These are phyloP conservation scores for Galaxea fascicularis DNA, from an alignment of 92 coral and sea anemone genomes.

Conservation along the genomic window DNA sequence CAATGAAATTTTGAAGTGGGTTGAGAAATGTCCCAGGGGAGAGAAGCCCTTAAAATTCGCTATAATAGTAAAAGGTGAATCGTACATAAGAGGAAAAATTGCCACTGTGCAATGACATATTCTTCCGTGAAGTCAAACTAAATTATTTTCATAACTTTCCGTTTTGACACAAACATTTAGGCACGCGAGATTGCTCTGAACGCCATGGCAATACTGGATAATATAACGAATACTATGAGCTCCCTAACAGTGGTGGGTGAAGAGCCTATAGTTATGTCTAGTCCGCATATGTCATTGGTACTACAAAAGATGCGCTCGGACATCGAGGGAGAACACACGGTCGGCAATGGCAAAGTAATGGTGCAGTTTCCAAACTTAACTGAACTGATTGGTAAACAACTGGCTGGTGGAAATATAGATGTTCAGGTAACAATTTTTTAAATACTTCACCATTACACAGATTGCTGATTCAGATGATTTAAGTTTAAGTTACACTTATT, in stretches of 20 bases:
- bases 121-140: neutral
- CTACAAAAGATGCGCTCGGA: constrained; percentile 16
- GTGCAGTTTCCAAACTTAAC: constrained; percentile 37
- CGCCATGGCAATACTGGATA: constrained; percentile 12
- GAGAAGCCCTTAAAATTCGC: too few species aligned
- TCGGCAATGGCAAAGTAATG: constrained; percentile 31
- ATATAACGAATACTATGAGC: constrained; percentile 13
- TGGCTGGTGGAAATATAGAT: neutral
- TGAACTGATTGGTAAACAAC: constrained; percentile 6
- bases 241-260: constrained; percentile 21
- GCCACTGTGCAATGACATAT: neutral
- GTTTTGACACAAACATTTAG: neutral
- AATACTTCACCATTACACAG: neutral
- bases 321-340: constrained; percentile 1
- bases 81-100: too few species aligned
- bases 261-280: constrained; percentile 17
- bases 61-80: too few species aligned
- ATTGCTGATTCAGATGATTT: neutral
- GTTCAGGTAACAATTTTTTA: constrained; percentile 15
- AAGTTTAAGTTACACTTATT: neutral
- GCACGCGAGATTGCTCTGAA: neutral
- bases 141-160: neutral
- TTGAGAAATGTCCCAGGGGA: too few species aligned
- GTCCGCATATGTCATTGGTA: constrained; percentile 29
- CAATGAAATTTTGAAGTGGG: too few species aligned